Conservation (phyloP, 2,797 vertebrate genomes). For the Anas acuta region DNA sequence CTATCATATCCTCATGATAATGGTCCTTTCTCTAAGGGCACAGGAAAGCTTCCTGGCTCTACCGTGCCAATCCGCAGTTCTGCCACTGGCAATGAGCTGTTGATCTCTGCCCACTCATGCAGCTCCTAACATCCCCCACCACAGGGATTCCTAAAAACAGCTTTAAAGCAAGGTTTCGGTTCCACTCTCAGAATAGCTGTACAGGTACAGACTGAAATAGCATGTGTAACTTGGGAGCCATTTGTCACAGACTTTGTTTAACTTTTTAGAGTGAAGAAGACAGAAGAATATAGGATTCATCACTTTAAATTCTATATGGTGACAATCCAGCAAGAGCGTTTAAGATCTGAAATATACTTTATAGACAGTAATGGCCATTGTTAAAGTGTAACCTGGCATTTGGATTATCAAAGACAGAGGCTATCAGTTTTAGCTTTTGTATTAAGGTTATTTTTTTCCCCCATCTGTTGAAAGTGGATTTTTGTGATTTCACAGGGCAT, state of each 20-base stretch:
- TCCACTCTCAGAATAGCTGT: not conserved
- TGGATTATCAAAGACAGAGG: constrained; percentile 31
- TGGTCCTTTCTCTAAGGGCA: not conserved
- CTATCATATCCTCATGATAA: too few species aligned
- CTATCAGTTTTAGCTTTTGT: constrained; percentile 61
- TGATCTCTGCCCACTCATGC: not conserved
- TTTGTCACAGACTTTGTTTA: constrained; percentile 6
- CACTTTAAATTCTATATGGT: not conserved
- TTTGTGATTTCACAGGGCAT: constrained; percentile 85
- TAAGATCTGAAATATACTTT: constrained; percentile 37
- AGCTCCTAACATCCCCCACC: not conserved
- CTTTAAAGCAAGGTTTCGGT: not conserved
- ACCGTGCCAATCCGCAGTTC: not conserved
- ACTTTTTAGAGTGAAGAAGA: not conserved
- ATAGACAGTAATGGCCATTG: constrained; percentile 11
- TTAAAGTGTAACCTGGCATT: constrained; percentile 14
- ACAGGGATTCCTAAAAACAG: not conserved
- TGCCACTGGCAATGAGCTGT: not conserved
- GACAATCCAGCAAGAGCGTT: constrained; percentile 35
- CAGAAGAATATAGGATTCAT: not conserved
- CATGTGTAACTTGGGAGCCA: not conserved
- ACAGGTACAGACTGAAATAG: not conserved
- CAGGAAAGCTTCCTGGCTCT: not conserved
- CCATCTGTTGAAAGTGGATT: constrained; percentile 48
- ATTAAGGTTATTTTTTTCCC: constrained; percentile 44